A percentile compares a stretch with the other conserved stretches of the same genome.
Evolutionary conservation across 2,797 vertebrate genomes (phyloP).

Genomic region (Hyperoplus lanceolatus): DNA sequence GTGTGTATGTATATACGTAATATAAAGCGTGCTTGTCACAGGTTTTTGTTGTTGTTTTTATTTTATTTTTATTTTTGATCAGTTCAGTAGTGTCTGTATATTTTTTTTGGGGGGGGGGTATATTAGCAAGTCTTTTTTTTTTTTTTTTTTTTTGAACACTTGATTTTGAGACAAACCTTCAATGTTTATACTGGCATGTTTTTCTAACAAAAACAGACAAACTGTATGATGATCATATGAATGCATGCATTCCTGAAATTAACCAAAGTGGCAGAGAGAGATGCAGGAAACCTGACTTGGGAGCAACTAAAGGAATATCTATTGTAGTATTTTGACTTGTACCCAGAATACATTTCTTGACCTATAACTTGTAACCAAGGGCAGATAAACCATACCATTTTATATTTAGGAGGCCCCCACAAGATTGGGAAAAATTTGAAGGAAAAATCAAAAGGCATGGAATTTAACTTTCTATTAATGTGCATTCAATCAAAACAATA

Average conservation of each 20-base stretch:
- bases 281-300: constrained; percentile 51
- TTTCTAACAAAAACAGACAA: constrained; percentile 17
- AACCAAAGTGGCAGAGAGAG: constrained; percentile 74
- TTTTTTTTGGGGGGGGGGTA: constrained; percentile 65
- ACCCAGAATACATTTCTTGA: constrained; percentile 28
- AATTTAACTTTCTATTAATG: constrained; percentile 9
- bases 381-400: constrained; percentile 13
- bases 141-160: constrained; percentile 52
- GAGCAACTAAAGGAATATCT: constrained; percentile 37
- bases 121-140: constrained; percentile 68
- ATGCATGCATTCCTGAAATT: constrained; percentile 81
- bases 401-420: constrained; percentile 14
- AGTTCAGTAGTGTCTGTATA: constrained; percentile 74
- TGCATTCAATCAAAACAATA: constrained; percentile 7
- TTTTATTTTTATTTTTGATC: constrained; percentile 62
- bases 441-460: neutral
- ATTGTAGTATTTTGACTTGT: constrained; percentile 27
- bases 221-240: constrained; percentile 70
- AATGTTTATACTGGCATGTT: constrained; percentile 78
- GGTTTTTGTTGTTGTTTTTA: constrained; percentile 76
- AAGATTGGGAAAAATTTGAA: neutral
- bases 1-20: constrained; percentile 77
- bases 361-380: constrained; percentile 19
- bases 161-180: constrained; percentile 64
- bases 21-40: constrained; percentile 60